Conservation (phyloP, 2,113 vertebrate genomes). For the Indicator maculatus region DNA sequence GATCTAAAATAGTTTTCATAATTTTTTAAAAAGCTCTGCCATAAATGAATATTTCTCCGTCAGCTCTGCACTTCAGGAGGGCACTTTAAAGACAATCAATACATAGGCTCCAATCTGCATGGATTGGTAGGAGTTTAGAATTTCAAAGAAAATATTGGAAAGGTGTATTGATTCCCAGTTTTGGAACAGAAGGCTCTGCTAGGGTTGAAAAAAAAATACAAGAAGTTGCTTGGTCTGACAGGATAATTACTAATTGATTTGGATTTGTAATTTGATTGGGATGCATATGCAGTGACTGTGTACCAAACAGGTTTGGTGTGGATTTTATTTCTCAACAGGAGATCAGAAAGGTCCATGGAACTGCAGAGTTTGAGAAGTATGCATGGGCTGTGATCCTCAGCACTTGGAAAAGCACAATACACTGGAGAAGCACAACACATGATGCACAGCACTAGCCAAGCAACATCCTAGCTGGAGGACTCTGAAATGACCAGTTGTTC, state of each 20-base stretch:
- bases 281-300: rapidly evolving
- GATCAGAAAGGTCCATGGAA: not conserved
- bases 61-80: not conserved
- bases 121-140: not conserved
- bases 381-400: not conserved
- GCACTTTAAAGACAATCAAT: not conserved
- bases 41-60: not conserved
- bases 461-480: not conserved
- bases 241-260: not conserved
- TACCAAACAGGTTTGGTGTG: not conserved
- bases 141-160: not conserved
- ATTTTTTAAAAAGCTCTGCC: not conserved
- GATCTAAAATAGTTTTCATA: not conserved
- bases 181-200: not conserved
- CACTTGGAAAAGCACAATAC: not conserved
- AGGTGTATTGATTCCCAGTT: not conserved
- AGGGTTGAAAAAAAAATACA: not conserved
- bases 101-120: not conserved
- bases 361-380: not conserved
- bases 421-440: not conserved
- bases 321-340: not conserved
- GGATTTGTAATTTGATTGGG: not conserved
- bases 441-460: not conserved
- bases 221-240: not conserved
- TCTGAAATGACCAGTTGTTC: not conserved